Conservation (phyloP, 2,888 invertebrate genomes). For the Lamellibrachia satsuma region DNA sequence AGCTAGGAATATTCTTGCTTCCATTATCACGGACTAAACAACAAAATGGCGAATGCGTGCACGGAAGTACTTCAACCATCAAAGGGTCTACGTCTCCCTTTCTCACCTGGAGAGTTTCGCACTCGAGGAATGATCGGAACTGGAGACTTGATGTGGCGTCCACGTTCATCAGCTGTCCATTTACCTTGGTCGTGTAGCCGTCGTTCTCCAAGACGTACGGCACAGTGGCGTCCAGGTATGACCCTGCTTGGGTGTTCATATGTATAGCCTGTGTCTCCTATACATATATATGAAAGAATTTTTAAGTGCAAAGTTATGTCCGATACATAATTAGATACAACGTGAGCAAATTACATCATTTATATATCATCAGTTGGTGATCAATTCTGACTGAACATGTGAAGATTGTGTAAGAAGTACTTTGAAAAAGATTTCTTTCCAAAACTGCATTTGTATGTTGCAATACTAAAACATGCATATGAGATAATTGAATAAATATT, state of each 20-base stretch:
- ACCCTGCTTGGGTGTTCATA: constrained; percentile 92
- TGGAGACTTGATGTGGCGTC: constrained; percentile 95
- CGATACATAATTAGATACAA: background rate
- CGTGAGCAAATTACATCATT: too few species aligned
- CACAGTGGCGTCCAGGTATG: constrained; percentile 93
- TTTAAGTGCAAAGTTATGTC: background rate
- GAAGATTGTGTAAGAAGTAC: too few species aligned
- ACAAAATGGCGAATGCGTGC: too few species aligned
- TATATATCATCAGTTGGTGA: too few species aligned
- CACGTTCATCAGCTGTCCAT: constrained; percentile 90
- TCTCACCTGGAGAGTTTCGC: constrained; percentile 84
- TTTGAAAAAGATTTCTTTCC: too few species aligned
- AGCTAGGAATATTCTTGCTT: too few species aligned
- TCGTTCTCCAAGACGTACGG: constrained; percentile 88
- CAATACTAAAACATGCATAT: too few species aligned
- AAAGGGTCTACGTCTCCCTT: background rate
- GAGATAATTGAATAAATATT: too few species aligned
- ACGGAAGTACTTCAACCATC: background rate
- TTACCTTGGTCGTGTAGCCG: constrained; percentile 89
- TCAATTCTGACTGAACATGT: too few species aligned
- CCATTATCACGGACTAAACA: too few species aligned
- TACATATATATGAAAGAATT: background rate
- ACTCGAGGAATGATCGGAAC: constrained; percentile 89
- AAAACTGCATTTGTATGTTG: too few species aligned
- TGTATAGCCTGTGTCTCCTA: constrained; percentile 96